Evolutionary conservation across 2,113 vertebrate species (phyloP).

Genomic region (Dendropsophus ebraccatus): DNA sequence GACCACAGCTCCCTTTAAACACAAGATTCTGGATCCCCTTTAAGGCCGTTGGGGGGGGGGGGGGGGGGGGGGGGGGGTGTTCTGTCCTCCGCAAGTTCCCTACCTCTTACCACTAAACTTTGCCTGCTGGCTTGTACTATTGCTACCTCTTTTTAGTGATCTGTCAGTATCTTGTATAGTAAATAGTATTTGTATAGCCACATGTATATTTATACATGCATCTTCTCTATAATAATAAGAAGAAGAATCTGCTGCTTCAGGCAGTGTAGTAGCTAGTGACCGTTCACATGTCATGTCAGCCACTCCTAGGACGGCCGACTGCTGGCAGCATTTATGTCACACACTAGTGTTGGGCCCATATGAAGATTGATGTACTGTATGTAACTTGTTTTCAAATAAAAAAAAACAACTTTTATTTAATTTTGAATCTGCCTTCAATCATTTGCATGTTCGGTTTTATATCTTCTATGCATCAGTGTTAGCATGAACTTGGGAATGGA

Average conservation of each 20-base stretch:
- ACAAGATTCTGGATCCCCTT: too few relatives aligned
- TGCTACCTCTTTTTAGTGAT: not conserved
- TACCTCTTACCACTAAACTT: constrained; percentile 4
- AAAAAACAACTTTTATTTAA: constrained; percentile 8
- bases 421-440: not conserved
- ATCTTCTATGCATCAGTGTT: too few relatives aligned
- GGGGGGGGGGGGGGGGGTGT: too few relatives aligned
- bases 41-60: too few relatives aligned
- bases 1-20: too few relatives aligned
- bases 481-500: too few relatives aligned
- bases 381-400: constrained; percentile 38
- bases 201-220: not conserved
- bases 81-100: not conserved
- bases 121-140: constrained; percentile 25
- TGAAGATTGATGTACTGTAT: constrained; percentile 36
- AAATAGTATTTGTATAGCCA: not conserved
- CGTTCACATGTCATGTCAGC: not conserved
- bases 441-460: not conserved
- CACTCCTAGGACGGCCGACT: not conserved
- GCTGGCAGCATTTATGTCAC: not conserved
- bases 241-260: not conserved
- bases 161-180: not conserved
- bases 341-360: not conserved
- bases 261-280: not conserved
- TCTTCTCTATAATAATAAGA: not conserved